Conservation (phyloP, 2,113 vertebrate species). For the Atrichornis clamosus region DNA sequence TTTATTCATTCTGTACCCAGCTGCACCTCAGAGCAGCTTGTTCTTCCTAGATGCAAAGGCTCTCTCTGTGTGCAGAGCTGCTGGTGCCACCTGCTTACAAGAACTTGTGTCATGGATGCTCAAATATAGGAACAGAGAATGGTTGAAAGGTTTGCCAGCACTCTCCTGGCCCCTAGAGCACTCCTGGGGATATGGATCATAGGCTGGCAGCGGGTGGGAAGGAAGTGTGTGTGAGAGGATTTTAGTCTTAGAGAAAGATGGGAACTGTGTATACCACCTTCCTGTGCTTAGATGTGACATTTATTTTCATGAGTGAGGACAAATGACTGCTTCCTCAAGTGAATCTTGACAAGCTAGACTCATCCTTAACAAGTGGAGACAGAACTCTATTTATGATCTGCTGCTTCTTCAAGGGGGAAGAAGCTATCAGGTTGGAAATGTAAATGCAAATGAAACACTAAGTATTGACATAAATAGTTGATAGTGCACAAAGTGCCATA, state of each 20-base stretch:
- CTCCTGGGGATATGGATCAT: not conserved
- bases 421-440: constrained; percentile 47
- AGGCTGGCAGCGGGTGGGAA: not conserved
- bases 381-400: constrained; percentile 62
- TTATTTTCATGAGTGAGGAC: constrained; percentile 63
- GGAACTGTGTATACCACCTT: constrained; percentile 40
- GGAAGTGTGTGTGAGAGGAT: constrained; percentile 10
- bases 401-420: constrained; percentile 43
- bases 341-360: constrained; percentile 63
- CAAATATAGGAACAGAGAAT: not conserved
- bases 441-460: constrained; percentile 57
- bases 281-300: constrained; percentile 49
- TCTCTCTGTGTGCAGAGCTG: not conserved
- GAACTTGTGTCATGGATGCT: not conserved
- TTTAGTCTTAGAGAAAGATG: constrained; percentile 14
- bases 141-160: not conserved
- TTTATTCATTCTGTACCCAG: not conserved
- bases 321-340: constrained; percentile 61
- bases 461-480: constrained; percentile 68
- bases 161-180: not conserved
- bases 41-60: not conserved
- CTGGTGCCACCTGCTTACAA: not conserved
- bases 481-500: constrained; percentile 39
- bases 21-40: not conserved
- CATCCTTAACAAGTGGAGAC: constrained; percentile 59